These are phyloP conservation scores for Periparus ater DNA, from an alignment of 2,797 vertebrate species.

Conservation along the genomic window DNA sequence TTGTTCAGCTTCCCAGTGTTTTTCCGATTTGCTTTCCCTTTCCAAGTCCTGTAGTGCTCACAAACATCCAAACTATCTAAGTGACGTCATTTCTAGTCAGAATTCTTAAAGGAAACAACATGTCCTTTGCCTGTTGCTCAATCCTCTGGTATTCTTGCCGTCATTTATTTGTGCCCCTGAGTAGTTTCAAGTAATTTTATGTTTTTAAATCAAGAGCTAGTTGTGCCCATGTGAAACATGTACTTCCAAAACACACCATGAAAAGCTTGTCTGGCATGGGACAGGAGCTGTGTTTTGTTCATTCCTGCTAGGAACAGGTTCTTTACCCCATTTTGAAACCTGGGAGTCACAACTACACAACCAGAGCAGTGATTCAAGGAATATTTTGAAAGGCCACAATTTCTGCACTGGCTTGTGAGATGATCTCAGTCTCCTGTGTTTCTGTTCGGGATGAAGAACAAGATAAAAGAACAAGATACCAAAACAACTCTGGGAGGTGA, in stretches of 20 bases:
- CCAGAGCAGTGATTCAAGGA: background rate
- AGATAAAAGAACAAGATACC: background rate
- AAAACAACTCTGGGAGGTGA: background rate
- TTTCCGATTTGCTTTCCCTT: constrained; percentile 35
- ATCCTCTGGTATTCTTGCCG: background rate
- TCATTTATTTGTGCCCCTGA: background rate
- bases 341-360: background rate
- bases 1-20: constrained; percentile 63
- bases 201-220: background rate
- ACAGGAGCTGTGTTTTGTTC: background rate
- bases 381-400: background rate
- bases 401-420: background rate
- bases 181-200: background rate
- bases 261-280: background rate
- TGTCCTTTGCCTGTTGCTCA: constrained; percentile 65
- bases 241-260: background rate
- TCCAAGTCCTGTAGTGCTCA: constrained; percentile 36
- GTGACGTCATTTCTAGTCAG: constrained; percentile 51
- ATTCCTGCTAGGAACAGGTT: background rate
- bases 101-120: constrained; percentile 58
- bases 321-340: background rate
- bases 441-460: background rate
- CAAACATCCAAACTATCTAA: constrained; percentile 63
- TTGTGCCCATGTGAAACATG: background rate
- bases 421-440: background rate